phyloP scores from a whole-genome alignment of 2,888 invertebrate genomes.

The Pilophorus perplexus region DNA sequence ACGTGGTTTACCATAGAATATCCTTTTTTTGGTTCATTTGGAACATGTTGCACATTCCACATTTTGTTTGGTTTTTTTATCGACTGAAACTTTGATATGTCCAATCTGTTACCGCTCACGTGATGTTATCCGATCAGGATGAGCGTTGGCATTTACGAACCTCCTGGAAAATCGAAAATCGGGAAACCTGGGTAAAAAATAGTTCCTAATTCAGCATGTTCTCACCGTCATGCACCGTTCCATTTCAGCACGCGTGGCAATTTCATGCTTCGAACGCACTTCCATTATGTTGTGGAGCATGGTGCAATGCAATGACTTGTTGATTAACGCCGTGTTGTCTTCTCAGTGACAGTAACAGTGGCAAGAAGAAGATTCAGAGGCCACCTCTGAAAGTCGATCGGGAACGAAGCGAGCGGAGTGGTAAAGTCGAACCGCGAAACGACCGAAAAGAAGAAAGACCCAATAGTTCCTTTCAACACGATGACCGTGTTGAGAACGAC shows the following conservation, averaged over 20 bases:
- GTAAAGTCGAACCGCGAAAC: background rate
- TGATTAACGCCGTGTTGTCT: too few relatives aligned
- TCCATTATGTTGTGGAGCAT: too few relatives aligned
- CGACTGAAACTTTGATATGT: too few relatives aligned
- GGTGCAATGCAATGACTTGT: too few relatives aligned
- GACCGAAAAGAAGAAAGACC: conserved; percentile 6
- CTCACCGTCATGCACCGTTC: too few relatives aligned
- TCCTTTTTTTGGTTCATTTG: too few relatives aligned
- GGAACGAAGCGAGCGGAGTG: background rate
- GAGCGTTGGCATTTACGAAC: background rate
- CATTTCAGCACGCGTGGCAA: too few relatives aligned
- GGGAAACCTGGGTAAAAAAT: conserved; percentile 17
- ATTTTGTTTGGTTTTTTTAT: too few relatives aligned
- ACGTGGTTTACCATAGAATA: too few relatives aligned
- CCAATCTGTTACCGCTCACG: conserved; percentile 1
- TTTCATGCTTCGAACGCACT: too few relatives aligned
- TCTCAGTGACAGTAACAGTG: conserved; percentile 23
- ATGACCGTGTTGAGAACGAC: conserved; percentile 14
- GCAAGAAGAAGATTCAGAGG: conserved; percentile 6
- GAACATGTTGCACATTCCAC: too few relatives aligned
- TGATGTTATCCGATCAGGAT: conserved; percentile 16
- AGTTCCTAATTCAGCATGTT: too few relatives aligned
- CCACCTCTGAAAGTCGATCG: conserved; percentile 7
- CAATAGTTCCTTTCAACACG: conserved; percentile 17
- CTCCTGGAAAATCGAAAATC: conserved; percentile 1